phyloP scores from a whole-genome alignment of 1,140 invertebrate genomes.

The Pogonognathellus flavescens region DNA sequence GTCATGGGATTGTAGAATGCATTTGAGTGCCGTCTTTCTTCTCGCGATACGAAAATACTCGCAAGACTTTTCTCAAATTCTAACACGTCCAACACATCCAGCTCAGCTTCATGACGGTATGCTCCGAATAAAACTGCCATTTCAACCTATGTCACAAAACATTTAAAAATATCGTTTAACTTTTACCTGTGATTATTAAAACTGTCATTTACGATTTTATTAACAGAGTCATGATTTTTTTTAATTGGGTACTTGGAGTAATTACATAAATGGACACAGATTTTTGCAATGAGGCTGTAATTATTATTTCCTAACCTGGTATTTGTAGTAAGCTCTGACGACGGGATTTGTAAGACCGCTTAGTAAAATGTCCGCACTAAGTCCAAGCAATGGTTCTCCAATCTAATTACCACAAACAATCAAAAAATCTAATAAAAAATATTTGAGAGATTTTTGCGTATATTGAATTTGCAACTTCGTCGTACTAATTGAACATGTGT shows the following conservation, averaged over 20 bases:
- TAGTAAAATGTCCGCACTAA: constrained; percentile 69
- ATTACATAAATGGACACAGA: no score
- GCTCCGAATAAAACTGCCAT: constrained; percentile 72
- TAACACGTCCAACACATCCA: constrained; percentile 72
- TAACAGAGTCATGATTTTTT: no score
- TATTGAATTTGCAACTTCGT: no score
- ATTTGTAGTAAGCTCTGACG: constrained; percentile 69
- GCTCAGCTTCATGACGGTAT: constrained; percentile 67
- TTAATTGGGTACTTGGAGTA: no score
- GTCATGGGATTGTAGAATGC: constrained; percentile 5
- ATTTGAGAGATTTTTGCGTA: no score
- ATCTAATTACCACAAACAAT: no score
- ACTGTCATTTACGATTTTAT: no score
- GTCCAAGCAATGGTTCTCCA: constrained; percentile 72
- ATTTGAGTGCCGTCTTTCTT: neutral
- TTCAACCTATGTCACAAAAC: constrained; percentile 56
- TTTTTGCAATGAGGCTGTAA: no score
- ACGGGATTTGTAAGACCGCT: constrained; percentile 67
- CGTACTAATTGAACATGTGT: no score
- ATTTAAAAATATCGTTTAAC: no score
- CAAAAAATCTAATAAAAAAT: no score
- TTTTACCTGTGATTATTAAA: no score
- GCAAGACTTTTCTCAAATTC: constrained; percentile 72
- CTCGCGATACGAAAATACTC: neutral
- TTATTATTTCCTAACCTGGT: constrained; percentile 66